A percentile compares a stretch with the other conserved stretches of the same genome.
Evolutionary conservation across 2,797 vertebrate species (phyloP).

Genomic region (Sciurus carolinensis): DNA sequence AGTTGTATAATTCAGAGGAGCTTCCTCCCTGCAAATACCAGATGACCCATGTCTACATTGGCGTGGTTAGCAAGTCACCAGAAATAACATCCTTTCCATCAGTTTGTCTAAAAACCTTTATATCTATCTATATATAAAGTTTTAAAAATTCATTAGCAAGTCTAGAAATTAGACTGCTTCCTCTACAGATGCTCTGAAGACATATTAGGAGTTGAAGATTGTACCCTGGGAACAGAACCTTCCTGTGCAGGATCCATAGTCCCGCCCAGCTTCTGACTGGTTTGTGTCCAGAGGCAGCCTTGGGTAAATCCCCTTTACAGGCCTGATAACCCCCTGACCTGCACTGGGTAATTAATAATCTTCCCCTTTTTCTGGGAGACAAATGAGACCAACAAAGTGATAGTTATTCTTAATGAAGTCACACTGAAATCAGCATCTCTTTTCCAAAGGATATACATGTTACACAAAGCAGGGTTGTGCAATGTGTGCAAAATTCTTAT

Average conservation of each 20-base stretch:
- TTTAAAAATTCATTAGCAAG: constrained; percentile 44
- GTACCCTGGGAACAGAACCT: neutral
- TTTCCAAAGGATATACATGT: constrained; percentile 26
- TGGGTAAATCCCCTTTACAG: constrained; percentile 24
- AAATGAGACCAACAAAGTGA: constrained; percentile 76
- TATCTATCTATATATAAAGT: constrained; percentile 11
- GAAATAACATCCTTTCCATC: constrained; percentile 63
- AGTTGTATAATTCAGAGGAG: neutral
- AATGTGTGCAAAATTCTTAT: constrained; percentile 53
- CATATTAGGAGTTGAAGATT: neutral
- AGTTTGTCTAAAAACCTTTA: constrained; percentile 19
- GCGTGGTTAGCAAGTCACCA: neutral
- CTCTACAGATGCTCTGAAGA: neutral
- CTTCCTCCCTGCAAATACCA: neutral
- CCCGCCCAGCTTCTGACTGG: neutral
- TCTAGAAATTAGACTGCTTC: constrained; percentile 15
- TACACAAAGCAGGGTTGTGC: constrained; percentile 19
- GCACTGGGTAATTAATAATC: constrained; percentile 68
- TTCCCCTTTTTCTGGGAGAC: constrained; percentile 68
- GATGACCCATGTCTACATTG: neutral
- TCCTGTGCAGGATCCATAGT: neutral
- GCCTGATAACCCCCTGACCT: neutral
- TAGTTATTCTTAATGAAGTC: constrained; percentile 75
- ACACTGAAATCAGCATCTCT: constrained; percentile 56
- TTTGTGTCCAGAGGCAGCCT: neutral